Conservation (phyloP, 2,797 vertebrate species). For the Heteromormyrus szaboi region DNA sequence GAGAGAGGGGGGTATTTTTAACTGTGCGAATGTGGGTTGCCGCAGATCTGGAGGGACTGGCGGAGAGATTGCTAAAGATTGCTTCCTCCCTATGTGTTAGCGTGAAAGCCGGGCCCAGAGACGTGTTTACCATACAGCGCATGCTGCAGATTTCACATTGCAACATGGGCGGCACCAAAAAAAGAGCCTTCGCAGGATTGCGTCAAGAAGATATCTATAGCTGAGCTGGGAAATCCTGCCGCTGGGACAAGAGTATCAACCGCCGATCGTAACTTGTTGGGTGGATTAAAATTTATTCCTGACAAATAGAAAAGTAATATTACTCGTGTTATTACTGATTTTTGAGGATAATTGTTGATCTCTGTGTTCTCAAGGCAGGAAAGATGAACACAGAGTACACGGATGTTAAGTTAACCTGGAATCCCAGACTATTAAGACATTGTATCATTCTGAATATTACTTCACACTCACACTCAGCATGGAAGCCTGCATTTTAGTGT, state of each 20-base stretch:
- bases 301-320: not conserved
- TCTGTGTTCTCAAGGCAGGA: not conserved
- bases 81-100: conserved; percentile 22
- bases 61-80: conserved; percentile 25
- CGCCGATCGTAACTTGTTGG: not conserved
- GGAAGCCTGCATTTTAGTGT: not conserved
- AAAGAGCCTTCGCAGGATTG: not conserved
- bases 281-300: not conserved
- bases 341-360: not conserved
- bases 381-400: not conserved
- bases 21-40: conserved; percentile 40
- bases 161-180: not conserved
- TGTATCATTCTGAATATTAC: not conserved
- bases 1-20: conserved; percentile 39
- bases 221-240: not conserved
- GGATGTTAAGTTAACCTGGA: not conserved
- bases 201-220: not conserved
- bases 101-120: conserved; percentile 21
- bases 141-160: conserved; percentile 1
- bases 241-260: not conserved
- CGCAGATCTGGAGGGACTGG: conserved; percentile 22
- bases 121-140: not conserved
- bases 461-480: not conserved
- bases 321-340: not conserved
- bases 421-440: not conserved